Conservation (phyloP, 2,113 vertebrate species). For the Mohoua ochrocephala region DNA sequence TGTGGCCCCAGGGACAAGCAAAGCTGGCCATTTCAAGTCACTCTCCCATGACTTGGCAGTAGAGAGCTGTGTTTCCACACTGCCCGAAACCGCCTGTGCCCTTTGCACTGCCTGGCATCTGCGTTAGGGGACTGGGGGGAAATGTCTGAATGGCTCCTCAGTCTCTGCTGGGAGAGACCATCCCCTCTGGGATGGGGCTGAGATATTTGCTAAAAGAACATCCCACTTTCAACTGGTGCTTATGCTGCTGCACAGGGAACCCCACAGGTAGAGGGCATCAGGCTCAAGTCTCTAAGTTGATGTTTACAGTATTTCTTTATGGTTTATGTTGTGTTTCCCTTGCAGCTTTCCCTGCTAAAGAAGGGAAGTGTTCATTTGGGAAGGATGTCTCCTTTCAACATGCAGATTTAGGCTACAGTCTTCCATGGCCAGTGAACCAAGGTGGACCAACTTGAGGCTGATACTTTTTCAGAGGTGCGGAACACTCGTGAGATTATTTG, state of each 20-base stretch:
- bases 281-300: not conserved
- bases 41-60: not conserved
- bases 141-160: not conserved
- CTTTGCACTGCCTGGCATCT: constrained; percentile 23
- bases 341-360: not conserved
- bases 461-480: not conserved
- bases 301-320: not conserved
- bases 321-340: not conserved
- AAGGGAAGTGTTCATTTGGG: not conserved
- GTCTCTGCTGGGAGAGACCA: not conserved
- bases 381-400: not conserved
- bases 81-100: not conserved
- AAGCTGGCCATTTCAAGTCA: not conserved
- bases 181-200: not conserved
- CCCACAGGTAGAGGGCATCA: not conserved
- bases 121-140: not conserved
- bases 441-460: not conserved
- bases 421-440: not conserved
- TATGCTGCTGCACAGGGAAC: not conserved
- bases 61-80: constrained; percentile 3
- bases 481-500: not conserved
- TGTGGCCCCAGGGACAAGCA: not conserved
- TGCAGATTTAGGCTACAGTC: not conserved
- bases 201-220: not conserved
- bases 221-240: fast-evolving